These are phyloP conservation scores for Neopelma chrysocephalum DNA, from an alignment of 2,797 vertebrate genomes.

Conservation along the genomic window DNA sequence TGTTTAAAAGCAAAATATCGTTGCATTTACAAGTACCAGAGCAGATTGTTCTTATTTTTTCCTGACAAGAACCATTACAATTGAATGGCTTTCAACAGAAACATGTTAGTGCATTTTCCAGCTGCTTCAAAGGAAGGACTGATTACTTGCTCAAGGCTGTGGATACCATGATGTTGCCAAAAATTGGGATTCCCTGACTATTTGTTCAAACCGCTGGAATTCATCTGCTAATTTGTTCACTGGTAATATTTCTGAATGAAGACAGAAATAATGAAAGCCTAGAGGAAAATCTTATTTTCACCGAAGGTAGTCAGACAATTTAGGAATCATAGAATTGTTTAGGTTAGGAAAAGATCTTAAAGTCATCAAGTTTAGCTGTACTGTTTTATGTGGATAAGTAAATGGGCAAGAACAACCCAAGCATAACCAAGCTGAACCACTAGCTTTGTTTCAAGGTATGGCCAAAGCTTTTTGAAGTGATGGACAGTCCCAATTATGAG, in stretches of 20 bases:
- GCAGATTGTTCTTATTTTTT: background rate
- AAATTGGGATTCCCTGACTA: background rate
- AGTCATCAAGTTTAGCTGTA: background rate
- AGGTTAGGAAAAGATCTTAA: background rate
- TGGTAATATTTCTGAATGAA: slow-evolving; percentile 2
- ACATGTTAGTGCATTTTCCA: background rate
- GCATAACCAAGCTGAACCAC: background rate
- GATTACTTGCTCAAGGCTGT: background rate
- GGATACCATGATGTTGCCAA: background rate
- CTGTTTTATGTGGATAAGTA: background rate
- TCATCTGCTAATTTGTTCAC: background rate
- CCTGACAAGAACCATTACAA: background rate
- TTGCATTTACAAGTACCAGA: background rate
- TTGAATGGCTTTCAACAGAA: background rate
- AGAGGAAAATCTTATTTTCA: background rate
- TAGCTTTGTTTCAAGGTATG: background rate
- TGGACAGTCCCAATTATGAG: background rate
- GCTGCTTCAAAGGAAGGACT: background rate
- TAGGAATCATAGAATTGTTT: background rate
- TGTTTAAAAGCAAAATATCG: background rate
- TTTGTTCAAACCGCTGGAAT: background rate
- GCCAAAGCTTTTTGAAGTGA: background rate
- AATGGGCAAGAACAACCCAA: background rate
- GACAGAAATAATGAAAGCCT: background rate
- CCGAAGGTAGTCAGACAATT: background rate